Conservation (phyloP, 2,113 vertebrate species). For the Motacilla alba region DNA sequence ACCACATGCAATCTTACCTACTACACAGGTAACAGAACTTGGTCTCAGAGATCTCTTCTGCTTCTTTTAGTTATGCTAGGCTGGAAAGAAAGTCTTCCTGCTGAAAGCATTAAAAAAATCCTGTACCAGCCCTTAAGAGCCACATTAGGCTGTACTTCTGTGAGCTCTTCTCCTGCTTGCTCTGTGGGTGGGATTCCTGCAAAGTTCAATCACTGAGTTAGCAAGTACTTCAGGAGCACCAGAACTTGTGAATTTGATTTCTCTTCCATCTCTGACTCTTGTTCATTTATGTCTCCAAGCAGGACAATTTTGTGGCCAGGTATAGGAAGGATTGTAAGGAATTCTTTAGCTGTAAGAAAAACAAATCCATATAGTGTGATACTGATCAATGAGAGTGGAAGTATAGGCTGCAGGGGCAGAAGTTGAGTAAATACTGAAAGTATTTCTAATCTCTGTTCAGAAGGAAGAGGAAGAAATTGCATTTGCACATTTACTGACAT, state of each 20-base stretch:
- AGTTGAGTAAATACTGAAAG: neutral
- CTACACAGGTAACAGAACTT: neutral
- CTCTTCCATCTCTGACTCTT: fast-evolving
- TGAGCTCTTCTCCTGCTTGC: neutral
- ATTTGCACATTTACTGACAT: neutral
- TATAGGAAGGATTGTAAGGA: neutral
- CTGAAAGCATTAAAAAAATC: neutral
- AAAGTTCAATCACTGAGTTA: neutral
- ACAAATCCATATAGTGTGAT: neutral
- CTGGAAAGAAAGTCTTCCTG: neutral
- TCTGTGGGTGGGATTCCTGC: neutral
- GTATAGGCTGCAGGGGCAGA: neutral
- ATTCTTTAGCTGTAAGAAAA: neutral
- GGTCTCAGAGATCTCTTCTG: neutral
- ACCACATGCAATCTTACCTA: neutral
- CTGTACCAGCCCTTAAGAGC: neutral
- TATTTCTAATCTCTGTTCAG: neutral
- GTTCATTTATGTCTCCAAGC: neutral
- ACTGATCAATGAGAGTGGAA: neutral
- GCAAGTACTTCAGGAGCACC: neutral
- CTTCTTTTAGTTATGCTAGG: neutral
- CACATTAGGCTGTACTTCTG: neutral
- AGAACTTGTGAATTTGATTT: neutral
- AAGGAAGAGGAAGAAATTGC: neutral
- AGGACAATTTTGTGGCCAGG: neutral